Conservation (phyloP, 2,113 vertebrate species). For the Monarcha castaneiventris region DNA sequence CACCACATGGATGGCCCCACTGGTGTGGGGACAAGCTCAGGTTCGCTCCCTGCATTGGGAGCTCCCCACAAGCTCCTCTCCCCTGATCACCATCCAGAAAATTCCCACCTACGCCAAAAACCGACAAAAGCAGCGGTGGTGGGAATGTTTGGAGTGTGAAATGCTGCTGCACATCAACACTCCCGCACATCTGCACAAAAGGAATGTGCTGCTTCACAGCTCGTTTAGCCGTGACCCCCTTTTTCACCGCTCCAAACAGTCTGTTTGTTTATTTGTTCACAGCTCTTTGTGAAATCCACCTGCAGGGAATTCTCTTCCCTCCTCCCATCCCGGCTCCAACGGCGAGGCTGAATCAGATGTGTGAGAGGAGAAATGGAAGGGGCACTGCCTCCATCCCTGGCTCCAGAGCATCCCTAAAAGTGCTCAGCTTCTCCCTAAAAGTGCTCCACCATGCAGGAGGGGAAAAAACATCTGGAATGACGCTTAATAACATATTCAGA, state of each 20-base stretch:
- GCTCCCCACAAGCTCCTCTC: background rate
- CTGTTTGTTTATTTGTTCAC: background rate
- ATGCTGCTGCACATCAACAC: background rate
- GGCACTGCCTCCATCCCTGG: background rate
- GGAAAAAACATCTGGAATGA: background rate
- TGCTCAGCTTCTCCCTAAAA: background rate
- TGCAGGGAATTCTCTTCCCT: background rate
- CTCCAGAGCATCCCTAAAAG: background rate
- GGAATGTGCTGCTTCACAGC: background rate
- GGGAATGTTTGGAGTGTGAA: background rate
- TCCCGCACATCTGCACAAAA: background rate
- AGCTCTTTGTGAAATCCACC: background rate
- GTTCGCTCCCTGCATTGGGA: accelerated
- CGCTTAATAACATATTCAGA: background rate
- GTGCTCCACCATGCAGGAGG: background rate
- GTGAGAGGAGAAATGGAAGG: background rate
- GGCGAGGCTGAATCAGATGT: accelerated
- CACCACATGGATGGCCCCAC: accelerated
- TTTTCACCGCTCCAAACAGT: background rate
- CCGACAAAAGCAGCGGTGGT: accelerated
- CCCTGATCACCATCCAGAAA: accelerated
- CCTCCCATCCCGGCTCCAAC: background rate
- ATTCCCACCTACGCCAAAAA: background rate
- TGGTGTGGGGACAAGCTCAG: background rate
- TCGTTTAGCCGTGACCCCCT: background rate